Evolutionary conservation across 2,113 vertebrate species (phyloP).

Genomic region (Dendropsophus ebraccatus): DNA sequence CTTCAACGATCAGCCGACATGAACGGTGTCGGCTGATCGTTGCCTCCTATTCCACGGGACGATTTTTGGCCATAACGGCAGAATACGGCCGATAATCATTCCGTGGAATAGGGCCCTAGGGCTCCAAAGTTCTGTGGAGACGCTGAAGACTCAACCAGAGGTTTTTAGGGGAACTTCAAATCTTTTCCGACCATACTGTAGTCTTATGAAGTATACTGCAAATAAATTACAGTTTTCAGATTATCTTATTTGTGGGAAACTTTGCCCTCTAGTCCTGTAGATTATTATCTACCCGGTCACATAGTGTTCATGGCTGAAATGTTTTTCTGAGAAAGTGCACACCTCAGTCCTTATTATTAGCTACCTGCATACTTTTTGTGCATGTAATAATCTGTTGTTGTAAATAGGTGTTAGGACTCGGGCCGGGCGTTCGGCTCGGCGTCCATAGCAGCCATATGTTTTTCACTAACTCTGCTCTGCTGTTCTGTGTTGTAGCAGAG

Average conservation of each 20-base stretch:
- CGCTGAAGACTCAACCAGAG: not conserved
- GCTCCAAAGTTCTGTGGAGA: no score
- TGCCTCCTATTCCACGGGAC: no score
- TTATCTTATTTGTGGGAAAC: not conserved
- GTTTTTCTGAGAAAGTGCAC: not conserved
- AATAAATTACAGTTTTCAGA: not conserved
- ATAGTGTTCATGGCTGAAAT: not conserved
- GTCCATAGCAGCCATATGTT: no score
- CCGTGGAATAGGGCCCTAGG: no score
- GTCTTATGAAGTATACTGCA: not conserved
- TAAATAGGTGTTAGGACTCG: not conserved
- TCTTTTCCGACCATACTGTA: not conserved
- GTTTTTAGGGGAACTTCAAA: not conserved
- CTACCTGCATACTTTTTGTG: not conserved
- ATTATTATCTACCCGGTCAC: not conserved
- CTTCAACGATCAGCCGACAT: no score
- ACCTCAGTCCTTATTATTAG: not conserved
- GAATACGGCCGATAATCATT: no score
- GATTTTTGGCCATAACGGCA: no score
- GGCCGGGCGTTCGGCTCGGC: no score
- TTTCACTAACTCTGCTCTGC: no score
- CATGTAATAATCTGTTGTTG: not conserved
- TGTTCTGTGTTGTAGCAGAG: no score
- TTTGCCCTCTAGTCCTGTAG: not conserved
- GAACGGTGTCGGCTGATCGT: no score